phyloP scores from a whole-genome alignment of 2,113 vertebrate species.

The Urocolius indicus region DNA sequence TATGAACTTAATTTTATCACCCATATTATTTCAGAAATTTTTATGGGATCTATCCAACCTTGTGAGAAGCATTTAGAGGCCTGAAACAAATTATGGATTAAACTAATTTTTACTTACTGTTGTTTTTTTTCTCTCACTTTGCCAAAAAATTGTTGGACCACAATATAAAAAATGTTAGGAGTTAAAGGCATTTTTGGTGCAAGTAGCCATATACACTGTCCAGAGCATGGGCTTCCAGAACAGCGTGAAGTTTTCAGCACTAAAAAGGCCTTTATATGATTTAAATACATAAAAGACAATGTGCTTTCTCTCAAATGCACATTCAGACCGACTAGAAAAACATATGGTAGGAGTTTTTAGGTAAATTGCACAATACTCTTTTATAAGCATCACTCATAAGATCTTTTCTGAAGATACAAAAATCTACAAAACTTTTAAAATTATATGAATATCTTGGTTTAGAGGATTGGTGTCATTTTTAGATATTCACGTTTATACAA shows the following conservation, averaged over 20 bases:
- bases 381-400: background rate
- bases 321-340: background rate
- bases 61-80: background rate
- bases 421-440: background rate
- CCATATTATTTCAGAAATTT: background rate
- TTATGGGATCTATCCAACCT: background rate
- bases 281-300: background rate
- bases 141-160: background rate
- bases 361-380: background rate
- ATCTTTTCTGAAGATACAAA: background rate
- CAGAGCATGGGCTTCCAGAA: background rate
- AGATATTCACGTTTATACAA: background rate
- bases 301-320: background rate
- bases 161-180: background rate
- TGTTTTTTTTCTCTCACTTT: background rate
- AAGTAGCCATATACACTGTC: background rate
- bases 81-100: background rate
- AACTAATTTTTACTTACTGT: background rate
- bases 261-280: background rate
- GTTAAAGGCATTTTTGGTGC: background rate
- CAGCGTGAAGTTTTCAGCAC: background rate
- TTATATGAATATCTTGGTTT: background rate
- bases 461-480: background rate
- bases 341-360: background rate
- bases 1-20: background rate